These are phyloP conservation scores for Pterocles gutturalis DNA, from an alignment of 2,113 vertebrate species.

Conservation along the genomic window DNA sequence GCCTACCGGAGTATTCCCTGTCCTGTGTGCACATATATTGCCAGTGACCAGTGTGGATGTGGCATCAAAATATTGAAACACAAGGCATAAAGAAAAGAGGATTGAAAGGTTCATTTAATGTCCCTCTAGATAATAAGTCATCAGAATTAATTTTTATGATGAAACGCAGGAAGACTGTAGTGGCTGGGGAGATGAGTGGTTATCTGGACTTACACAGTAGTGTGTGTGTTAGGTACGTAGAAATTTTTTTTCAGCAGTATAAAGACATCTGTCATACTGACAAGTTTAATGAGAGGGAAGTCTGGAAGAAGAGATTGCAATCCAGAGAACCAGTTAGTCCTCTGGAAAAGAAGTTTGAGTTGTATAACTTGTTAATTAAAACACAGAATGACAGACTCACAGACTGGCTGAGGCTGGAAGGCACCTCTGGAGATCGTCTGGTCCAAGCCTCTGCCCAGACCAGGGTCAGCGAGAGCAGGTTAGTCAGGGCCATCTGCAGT, in stretches of 20 bases:
- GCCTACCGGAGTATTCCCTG: neutral
- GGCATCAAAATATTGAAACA: neutral
- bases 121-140: neutral
- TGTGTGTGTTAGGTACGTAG: neutral
- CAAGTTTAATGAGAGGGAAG: conserved; percentile 1
- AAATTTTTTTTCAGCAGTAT: neutral
- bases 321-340: neutral
- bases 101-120: neutral
- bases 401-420: neutral
- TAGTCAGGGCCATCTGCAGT: neutral
- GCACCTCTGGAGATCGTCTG: neutral
- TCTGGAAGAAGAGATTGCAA: neutral
- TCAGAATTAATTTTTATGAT: neutral
- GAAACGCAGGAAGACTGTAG: neutral
- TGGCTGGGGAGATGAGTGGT: neutral
- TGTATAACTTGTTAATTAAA: neutral
- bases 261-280: neutral
- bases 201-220: neutral
- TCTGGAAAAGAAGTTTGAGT: neutral
- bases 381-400: neutral
- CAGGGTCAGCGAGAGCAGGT: neutral
- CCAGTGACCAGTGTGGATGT: neutral
- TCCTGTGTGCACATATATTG: neutral
- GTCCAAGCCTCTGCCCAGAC: neutral
- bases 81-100: neutral